These are phyloP conservation scores for Oostethus manadensis DNA, from an alignment of 2,113 vertebrate genomes.

Conservation along the genomic window DNA sequence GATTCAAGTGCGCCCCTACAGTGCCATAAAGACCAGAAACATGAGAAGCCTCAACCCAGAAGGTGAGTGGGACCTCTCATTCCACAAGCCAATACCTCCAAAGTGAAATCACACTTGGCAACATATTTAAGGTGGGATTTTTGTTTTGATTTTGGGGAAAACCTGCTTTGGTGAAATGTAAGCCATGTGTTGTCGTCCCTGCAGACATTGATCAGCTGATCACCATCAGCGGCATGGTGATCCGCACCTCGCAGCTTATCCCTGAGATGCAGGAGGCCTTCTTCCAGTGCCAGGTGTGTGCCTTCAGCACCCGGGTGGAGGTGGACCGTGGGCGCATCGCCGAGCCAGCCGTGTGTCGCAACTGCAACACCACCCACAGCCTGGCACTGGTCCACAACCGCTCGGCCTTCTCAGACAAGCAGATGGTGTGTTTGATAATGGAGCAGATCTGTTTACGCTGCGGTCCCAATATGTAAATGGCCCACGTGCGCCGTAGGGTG, in stretches of 20 bases:
- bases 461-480: background rate
- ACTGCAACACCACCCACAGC: slow-evolving; percentile 93
- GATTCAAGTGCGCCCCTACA: slow-evolving; percentile 98
- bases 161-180: slow-evolving; percentile 23
- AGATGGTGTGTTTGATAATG: slow-evolving; percentile 80
- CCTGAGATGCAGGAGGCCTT: slow-evolving; percentile 99
- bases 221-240: slow-evolving; percentile 96
- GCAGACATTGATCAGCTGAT: slow-evolving; percentile 97
- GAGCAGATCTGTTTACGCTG: slow-evolving; percentile 22
- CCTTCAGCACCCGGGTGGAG: slow-evolving; percentile 83
- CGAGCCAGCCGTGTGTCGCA: slow-evolving; percentile 86
- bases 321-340: slow-evolving; percentile 94
- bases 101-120: slow-evolving; percentile 22
- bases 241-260: slow-evolving; percentile 95
- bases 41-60: slow-evolving; percentile 96
- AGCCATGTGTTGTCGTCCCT: slow-evolving; percentile 11
- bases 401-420: slow-evolving; percentile 94
- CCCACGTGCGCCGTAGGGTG: slow-evolving; percentile 11
- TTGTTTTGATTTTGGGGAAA: no score
- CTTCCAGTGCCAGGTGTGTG: slow-evolving; percentile 95
- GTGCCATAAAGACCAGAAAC: slow-evolving; percentile 89
- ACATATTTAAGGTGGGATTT: slow-evolving; percentile 37
- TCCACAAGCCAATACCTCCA: background rate
- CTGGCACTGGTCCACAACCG: slow-evolving; percentile 93
- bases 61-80: slow-evolving; percentile 69